Percentiles rank a stretch among this genome's conserved stretches.
These are phyloP conservation scores for Scaptomyza graminum DNA, from an alignment of 1,140 invertebrate genomes.

Conservation along the genomic window DNA sequence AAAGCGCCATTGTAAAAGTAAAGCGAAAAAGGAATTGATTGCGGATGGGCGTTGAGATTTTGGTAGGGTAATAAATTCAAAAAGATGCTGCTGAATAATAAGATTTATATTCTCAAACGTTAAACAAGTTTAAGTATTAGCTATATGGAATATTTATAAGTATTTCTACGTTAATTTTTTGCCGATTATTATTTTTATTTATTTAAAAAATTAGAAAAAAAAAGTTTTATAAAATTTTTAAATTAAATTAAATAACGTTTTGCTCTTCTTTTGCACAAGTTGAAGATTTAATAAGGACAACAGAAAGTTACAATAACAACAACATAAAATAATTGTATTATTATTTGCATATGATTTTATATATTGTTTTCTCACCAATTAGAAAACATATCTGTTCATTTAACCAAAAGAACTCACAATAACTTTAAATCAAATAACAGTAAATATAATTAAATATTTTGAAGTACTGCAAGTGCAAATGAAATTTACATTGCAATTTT, in stretches of 20 bases:
- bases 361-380: background rate
- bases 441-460: conserved; percentile 36
- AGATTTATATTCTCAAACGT: background rate
- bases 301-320: too few species aligned
- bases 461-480: background rate
- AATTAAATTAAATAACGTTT: background rate
- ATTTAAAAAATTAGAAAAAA: too few species aligned
- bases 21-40: background rate
- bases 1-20: conserved; percentile 28
- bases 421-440: conserved; percentile 1
- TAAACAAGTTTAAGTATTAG: too few species aligned
- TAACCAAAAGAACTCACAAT: background rate
- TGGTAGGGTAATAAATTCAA: background rate
- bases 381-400: background rate
- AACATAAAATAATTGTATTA: background rate
- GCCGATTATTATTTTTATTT: too few species aligned
- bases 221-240: background rate
- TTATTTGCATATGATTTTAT: background rate
- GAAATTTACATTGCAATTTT: conserved; percentile 28
- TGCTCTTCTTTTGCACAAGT: too few species aligned
- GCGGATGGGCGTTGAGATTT: background rate
- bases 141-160: too few species aligned
- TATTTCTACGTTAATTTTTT: too few species aligned
- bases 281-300: too few species aligned
- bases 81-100: background rate